Percentiles rank a stretch among this genome's conserved stretches.
phyloP scores from a whole-genome alignment of 2,797 vertebrate genomes.

The Calcarius lapponicus region DNA sequence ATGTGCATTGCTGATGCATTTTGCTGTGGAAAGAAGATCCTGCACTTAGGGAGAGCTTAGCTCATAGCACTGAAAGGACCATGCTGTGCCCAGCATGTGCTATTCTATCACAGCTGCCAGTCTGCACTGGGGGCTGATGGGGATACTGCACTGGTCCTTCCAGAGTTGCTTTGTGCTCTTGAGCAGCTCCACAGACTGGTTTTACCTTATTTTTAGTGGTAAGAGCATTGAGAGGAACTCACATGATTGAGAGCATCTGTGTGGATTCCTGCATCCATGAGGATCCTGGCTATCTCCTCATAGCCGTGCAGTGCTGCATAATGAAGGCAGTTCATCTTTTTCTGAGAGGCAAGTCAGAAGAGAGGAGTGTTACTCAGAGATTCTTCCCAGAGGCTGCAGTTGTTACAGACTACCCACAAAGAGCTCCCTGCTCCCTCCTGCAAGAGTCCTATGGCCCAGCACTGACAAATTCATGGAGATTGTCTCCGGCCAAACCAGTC shows the following conservation, averaged over 20 bases:
- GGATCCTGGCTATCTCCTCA: constrained; percentile 73
- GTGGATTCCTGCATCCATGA: constrained; percentile 81
- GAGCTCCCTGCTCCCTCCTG: background rate
- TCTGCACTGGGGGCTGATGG: fast-evolving
- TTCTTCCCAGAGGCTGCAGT: background rate
- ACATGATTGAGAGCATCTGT: constrained; percentile 80
- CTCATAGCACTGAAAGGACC: background rate
- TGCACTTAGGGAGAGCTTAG: background rate
- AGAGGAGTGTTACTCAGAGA: background rate
- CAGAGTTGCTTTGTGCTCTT: background rate
- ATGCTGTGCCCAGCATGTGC: background rate
- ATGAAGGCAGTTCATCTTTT: constrained; percentile 85
- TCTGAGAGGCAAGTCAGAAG: constrained; percentile 71
- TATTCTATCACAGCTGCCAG: background rate
- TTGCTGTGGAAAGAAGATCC: constrained; percentile 74
- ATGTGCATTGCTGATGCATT: constrained; percentile 80
- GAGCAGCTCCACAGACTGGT: background rate
- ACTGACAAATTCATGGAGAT: background rate
- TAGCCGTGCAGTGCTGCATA: constrained; percentile 78
- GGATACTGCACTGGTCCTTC: background rate
- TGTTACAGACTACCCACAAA: background rate
- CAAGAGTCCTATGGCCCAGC: background rate
- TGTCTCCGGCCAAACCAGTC: background rate
- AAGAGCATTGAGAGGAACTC: constrained; percentile 40
- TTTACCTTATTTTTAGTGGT: background rate